Evolutionary conservation across 2,888 invertebrate species (phyloP), one percentile per base, ranked within the genome.

Genomic region (Melieria omissa): DNA sequence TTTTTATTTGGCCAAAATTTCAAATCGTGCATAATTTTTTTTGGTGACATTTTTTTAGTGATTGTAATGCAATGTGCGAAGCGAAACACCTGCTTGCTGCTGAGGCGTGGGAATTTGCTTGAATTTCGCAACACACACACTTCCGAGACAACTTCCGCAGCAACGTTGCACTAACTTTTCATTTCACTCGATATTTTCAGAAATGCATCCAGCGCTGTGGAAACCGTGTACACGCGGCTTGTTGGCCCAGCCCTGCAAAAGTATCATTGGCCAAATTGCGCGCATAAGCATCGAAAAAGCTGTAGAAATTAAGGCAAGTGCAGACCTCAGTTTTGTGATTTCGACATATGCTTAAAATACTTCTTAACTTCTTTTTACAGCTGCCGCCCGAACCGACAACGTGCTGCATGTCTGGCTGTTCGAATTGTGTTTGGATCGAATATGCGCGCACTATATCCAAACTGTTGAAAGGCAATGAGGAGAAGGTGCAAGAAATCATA

Each of bases 401-500:
- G 44, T 98, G 97, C 85, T 98, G 97, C 82, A 93, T 93, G 91
- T 94, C 95, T 0, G 97, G 97, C 0, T 98, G 98, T 88, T 89
- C 93, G 0, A 97, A 96, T 86, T 98, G 98, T 85, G 97, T 98
- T 5, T 97, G 95, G 93, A 91, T 98, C 66, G 91, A 92, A 14
- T 97, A 97, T 89, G 97, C 96, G 0, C 93, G 96, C 79, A 91
- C 93, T 41, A 80, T 97, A 60, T 88, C 90, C 4, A 89, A 90
- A 76, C 87, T 91, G 80, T 86, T 91, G 10, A 86, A 90, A 75
- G 91, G 92, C 77, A 93, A 93, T 16, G 93, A 93, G 0, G 90
- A 91, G 64, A 89, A 91, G 70, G 90, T 92, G 0, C 89, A 91
- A 46, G 90, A 92, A 81, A 89, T 90, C 69, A 92, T 97, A n/a